Base-by-base conservation (phyloP, 2,797 vertebrate genomes). In the Crax fasciolata region DNA sequence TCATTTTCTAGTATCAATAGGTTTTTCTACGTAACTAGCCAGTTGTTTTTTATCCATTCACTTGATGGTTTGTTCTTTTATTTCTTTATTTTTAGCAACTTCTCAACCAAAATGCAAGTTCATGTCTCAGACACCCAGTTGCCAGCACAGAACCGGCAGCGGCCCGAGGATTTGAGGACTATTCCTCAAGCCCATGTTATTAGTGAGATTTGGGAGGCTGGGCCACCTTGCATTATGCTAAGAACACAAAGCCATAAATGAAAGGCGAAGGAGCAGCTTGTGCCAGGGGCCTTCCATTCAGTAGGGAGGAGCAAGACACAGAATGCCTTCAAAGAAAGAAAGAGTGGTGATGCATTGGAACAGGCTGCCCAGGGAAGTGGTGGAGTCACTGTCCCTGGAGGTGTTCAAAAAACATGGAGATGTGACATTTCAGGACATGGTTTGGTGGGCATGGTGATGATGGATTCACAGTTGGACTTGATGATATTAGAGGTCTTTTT, bases 161-260 rank as follows among this genome's bases (percentile, higher is more conserved):
- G 8, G 54, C 39, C 21, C 25, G 39, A 74, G 44, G 27, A 75
- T 79, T 90, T 91, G 55, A 76, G 63, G 23, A n/a, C 8, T 86
- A 46, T 71, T 86, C 38, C 63, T 63, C 4, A 1, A 58, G 43
- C 24, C 51, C 80, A 63, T 90, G 41, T 84, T 87, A 74, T 83
- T 88, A 95, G 43, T 5, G 23, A 90, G 71, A 82, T 76, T 12
- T 85, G 68, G 23, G 21, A 91, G 90, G 68, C 35, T 85, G 84
- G 44, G 44, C 71, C 3, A 2, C 55, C 77, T 35, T 35, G 44
- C 28, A 11, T 27, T 39, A 46, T 59, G 14, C 41, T 62, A 44
- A 87, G 74, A 92, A 94, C 19, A 88, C 49, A 96, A 84, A 88
- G 52, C 6, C n/a, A 87, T 80, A 95, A 95, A 94, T 66, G 39